phyloP scores from a whole-genome alignment of 2,888 invertebrate species.

The Agapetus fuscipes region DNA sequence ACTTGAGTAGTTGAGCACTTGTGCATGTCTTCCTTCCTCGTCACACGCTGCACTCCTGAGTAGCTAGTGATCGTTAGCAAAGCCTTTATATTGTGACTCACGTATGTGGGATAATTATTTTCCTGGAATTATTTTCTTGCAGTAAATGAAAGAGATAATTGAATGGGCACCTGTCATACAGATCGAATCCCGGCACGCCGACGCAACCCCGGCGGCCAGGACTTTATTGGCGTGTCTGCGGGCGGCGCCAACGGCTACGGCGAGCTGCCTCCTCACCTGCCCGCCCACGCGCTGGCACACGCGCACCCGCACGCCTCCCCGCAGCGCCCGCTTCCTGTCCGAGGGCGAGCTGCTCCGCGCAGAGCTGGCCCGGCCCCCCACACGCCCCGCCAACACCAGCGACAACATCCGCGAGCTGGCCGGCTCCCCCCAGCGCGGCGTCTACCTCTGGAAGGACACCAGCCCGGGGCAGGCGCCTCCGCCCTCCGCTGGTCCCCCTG shows the following conservation, averaged over 20 bases:
- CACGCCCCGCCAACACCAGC: slow-evolving; percentile 66
- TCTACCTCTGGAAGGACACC: slow-evolving; percentile 72
- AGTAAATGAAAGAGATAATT: slow-evolving; percentile 26
- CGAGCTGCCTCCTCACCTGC: slow-evolving; percentile 9
- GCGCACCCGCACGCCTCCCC: slow-evolving; percentile 20
- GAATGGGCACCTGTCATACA: slow-evolving; percentile 34
- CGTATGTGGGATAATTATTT: background rate
- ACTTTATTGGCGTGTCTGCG: slow-evolving; percentile 68
- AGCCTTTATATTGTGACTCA: background rate
- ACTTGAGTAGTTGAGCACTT: too few relatives aligned
- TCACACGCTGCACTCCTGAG: background rate
- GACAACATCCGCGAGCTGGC: slow-evolving; percentile 84
- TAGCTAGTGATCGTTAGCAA: background rate
- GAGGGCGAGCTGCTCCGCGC: slow-evolving; percentile 73
- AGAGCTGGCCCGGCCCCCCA: slow-evolving; percentile 55
- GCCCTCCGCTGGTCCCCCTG: slow-evolving; percentile 34
- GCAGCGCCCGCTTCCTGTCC: slow-evolving; percentile 61
- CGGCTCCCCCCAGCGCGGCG: slow-evolving; percentile 74
- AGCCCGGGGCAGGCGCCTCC: slow-evolving; percentile 55
- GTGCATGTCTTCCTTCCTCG: too few relatives aligned
- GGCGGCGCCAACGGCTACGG: slow-evolving; percentile 26
- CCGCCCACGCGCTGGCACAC: background rate
- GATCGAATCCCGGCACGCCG: slow-evolving; percentile 88
- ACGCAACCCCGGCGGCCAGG: slow-evolving; percentile 81
- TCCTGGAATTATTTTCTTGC: slow-evolving; percentile 23